These are phyloP conservation scores for Pachyseris speciosa DNA, from an alignment of 64 coral and sea anemone species.

Conservation along the genomic window DNA sequence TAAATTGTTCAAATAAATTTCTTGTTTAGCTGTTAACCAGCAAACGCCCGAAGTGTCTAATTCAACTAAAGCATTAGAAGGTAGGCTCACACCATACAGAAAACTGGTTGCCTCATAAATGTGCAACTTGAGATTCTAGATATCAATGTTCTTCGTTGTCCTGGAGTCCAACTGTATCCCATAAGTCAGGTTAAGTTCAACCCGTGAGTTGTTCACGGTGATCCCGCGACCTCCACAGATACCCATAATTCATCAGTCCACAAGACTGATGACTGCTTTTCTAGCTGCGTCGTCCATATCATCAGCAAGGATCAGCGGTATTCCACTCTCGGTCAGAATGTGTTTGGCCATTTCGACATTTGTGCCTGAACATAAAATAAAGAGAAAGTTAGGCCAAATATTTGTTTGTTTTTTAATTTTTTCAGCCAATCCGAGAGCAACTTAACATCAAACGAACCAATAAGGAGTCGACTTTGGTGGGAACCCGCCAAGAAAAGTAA, in stretches of 20 bases:
- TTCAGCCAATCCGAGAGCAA: no score
- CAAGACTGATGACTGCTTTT: conserved; percentile 68
- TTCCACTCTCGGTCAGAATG: conserved; percentile 66
- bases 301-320: conserved; percentile 71
- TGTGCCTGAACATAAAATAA: conserved; percentile 34
- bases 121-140: no score
- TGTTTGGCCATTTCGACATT: conserved; percentile 75
- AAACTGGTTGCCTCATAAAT: no score
- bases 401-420: not conserved
- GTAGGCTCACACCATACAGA: no score
- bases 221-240: not conserved
- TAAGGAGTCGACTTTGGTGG: no score
- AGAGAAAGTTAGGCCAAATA: not conserved
- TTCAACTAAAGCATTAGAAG: no score
- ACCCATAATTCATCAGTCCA: not conserved
- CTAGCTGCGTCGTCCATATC: conserved; percentile 81
- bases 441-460: no score
- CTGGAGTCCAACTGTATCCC: not conserved
- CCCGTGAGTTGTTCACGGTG: not conserved
- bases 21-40: no score
- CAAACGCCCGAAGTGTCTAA: no score
- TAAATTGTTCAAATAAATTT: no score
- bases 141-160: no score
- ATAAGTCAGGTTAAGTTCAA: not conserved
- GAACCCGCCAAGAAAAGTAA: no score